Conservation (phyloP, 2,888 invertebrate species). For the Phengaris arion region DNA sequence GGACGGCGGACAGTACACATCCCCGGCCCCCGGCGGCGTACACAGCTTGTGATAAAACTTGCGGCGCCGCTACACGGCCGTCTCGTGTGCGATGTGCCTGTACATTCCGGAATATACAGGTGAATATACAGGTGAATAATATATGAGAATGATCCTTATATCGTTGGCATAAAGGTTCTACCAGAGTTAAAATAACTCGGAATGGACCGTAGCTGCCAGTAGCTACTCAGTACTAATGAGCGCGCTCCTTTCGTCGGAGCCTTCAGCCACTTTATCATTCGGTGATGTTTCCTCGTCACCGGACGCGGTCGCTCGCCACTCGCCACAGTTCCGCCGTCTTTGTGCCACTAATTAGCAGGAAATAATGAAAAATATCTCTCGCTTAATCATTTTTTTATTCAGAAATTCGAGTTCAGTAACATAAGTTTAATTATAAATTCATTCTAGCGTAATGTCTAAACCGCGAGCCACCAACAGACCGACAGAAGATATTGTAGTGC, state of each 20-base stretch:
- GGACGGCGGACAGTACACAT: not conserved
- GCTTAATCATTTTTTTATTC: slow-evolving; percentile 57
- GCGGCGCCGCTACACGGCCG: not conserved
- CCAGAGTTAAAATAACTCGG: no score
- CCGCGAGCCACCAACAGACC: slow-evolving; percentile 53
- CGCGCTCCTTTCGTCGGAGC: not conserved
- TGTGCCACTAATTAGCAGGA: slow-evolving; percentile 36
- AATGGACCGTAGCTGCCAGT: not conserved
- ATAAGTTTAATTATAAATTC: slow-evolving; percentile 66
- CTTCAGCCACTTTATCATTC: not conserved
- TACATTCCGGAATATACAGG: no score
- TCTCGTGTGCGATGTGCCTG: no score
- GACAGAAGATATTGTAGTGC: not conserved
- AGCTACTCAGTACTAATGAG: slow-evolving; percentile 2
- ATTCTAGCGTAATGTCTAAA: slow-evolving; percentile 66
- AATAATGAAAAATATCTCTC: slow-evolving; percentile 45
- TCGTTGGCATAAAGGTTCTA: not conserved
- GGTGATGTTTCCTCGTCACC: not conserved
- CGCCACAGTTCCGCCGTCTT: not conserved
- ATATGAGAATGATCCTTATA: no score
- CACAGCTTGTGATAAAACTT: not conserved
- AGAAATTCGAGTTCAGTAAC: slow-evolving; percentile 66
- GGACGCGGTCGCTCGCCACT: not conserved
- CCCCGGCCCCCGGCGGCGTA: not conserved
- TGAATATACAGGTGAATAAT: no score